phyloP scores from a whole-genome alignment of 2,888 invertebrate genomes.

The Drosophila barbarae region DNA sequence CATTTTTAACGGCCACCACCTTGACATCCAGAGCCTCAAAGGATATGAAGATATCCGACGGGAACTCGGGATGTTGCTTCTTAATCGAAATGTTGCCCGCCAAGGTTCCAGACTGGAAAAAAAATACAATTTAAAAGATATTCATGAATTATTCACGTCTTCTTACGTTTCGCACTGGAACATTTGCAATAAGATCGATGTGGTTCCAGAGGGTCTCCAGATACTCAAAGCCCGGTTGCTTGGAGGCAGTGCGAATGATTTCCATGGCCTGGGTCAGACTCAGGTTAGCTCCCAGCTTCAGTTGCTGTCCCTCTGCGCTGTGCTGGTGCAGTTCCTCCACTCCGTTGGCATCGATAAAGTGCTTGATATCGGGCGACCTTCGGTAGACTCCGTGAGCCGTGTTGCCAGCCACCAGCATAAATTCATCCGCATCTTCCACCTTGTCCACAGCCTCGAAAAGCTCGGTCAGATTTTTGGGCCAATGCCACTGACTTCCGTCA shows the following conservation, averaged over 20 bases:
- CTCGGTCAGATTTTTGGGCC: constrained; percentile 64
- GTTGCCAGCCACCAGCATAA: constrained; percentile 87
- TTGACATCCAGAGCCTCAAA: constrained; percentile 77
- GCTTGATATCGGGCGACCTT: constrained; percentile 71
- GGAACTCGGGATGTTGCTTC: constrained; percentile 84
- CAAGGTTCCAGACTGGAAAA: constrained; percentile 83
- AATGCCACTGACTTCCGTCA: constrained; percentile 73
- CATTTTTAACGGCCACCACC: constrained; percentile 56
- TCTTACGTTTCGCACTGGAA: constrained; percentile 85
- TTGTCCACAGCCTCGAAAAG: constrained; percentile 76
- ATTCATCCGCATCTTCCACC: constrained; percentile 77
- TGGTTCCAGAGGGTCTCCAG: constrained; percentile 80
- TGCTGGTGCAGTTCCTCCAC: constrained; percentile 82
- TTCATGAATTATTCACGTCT: fast-evolving
- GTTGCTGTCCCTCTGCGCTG: constrained; percentile 63
- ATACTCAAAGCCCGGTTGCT: constrained; percentile 81
- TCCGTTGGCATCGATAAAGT: constrained; percentile 84
- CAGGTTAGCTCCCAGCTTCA: constrained; percentile 78
- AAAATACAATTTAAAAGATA: too few relatives aligned
- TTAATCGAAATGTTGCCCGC: constrained; percentile 87
- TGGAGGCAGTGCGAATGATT: constrained; percentile 70
- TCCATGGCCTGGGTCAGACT: constrained; percentile 81
- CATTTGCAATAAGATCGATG: constrained; percentile 84
- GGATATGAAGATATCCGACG: constrained; percentile 84
- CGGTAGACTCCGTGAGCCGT: constrained; percentile 85